phyloP scores from a whole-genome alignment of 2,113 vertebrate genomes.

The Terrapene triunguis region DNA sequence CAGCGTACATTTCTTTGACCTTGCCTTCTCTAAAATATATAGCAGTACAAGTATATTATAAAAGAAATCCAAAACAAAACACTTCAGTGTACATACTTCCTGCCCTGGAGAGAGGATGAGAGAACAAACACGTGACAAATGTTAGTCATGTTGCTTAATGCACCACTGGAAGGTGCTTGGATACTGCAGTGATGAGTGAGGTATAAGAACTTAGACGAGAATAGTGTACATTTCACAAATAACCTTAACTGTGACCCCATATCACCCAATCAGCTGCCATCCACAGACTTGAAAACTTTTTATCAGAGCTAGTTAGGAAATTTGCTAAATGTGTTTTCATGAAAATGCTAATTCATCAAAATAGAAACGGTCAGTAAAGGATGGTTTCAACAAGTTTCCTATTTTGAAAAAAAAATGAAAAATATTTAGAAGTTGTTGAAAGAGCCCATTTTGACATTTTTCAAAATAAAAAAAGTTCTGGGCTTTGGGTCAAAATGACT shows the following conservation, averaged over 20 bases:
- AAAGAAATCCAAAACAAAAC: neutral
- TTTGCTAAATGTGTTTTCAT: neutral
- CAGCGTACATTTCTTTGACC: constrained; percentile 16
- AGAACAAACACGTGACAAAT: neutral
- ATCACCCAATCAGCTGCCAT: neutral
- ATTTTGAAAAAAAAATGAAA: neutral
- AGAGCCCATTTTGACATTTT: neutral
- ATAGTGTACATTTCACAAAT: neutral
- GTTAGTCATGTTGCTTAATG: neutral
- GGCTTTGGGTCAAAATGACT: neutral
- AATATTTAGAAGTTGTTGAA: neutral
- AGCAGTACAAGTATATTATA: neutral
- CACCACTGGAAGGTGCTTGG: neutral
- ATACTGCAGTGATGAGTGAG: neutral
- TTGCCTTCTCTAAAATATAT: neutral
- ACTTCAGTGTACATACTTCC: neutral
- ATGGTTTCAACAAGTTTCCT: neutral
- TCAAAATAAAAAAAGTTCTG: neutral
- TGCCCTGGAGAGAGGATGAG: neutral
- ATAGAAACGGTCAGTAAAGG: neutral
- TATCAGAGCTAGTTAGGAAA: neutral
- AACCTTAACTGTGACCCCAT: neutral
- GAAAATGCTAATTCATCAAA: neutral
- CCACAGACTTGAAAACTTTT: neutral
- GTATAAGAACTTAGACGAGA: neutral